These are phyloP conservation scores for Dermolepida albohirtum DNA, from an alignment of 2,888 invertebrate species.

Conservation along the genomic window DNA sequence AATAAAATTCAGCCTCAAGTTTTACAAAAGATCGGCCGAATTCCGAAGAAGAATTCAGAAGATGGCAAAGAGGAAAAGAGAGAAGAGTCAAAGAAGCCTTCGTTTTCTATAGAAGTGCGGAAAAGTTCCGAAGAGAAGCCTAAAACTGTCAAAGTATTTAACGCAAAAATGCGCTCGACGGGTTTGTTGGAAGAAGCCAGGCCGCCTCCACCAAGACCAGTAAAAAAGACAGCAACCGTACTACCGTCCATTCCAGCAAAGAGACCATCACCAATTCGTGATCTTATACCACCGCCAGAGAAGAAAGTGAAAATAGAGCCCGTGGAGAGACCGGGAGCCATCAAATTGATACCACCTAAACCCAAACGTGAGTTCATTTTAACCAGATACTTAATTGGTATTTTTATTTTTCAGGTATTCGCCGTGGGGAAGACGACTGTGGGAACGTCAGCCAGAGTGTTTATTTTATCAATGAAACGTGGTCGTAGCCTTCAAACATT, in stretches of 20 bases:
- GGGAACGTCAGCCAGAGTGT: conserved; percentile 1
- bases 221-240: conserved; percentile 68
- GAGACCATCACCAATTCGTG: conserved; percentile 62
- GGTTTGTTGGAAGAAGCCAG: conserved; percentile 89
- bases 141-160: conserved; percentile 92
- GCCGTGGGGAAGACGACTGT: not conserved
- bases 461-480: conserved; percentile 1
- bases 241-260: conserved; percentile 65
- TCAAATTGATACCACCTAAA: conserved; percentile 89
- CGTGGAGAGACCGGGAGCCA: conserved; percentile 80
- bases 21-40: conserved; percentile 81
- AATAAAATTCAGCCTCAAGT: conserved; percentile 76
- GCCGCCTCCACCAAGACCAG: conserved; percentile 83
- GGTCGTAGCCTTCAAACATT: not conserved
- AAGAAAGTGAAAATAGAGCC: conserved; percentile 77
- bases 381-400: conserved; percentile 48
- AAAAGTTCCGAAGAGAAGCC: conserved; percentile 79
- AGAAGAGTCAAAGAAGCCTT: conserved; percentile 74
- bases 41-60: conserved; percentile 76
- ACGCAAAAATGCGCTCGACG: conserved; percentile 92
- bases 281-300: conserved; percentile 70
- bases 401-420: conserved; percentile 53
- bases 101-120: conserved; percentile 84
- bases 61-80: conserved; percentile 62
- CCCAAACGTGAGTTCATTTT: conserved; percentile 85